Evolutionary conservation across 2,113 vertebrate genomes (phyloP).

Genomic region (Lophochroa leadbeateri): DNA sequence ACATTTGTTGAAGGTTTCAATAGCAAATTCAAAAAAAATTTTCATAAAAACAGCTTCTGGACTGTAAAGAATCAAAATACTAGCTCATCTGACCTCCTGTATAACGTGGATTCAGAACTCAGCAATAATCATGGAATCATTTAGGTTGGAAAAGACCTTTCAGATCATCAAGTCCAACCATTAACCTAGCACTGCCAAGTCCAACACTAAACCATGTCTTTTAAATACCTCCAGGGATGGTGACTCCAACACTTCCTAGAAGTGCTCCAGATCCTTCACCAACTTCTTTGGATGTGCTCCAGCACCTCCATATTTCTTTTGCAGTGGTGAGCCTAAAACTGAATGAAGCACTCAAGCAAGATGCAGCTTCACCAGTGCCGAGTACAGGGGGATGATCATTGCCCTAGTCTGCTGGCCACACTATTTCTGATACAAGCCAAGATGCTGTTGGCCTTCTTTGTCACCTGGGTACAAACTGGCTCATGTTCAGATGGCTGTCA

Average conservation of each 20-base stretch:
- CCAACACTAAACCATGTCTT: not conserved
- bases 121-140: not conserved
- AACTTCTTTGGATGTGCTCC: accelerated
- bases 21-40: not conserved
- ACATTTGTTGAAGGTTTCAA: not conserved
- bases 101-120: not conserved
- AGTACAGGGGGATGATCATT: too few relatives aligned
- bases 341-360: accelerated
- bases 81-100: not conserved
- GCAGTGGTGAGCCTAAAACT: not conserved
- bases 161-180: accelerated
- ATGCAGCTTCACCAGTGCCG: accelerated
- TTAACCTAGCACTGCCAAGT: not conserved
- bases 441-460: not conserved
- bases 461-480: not conserved
- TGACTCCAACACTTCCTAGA: not conserved
- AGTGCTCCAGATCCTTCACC: not conserved
- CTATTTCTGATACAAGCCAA: not conserved
- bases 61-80: not conserved
- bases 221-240: not conserved
- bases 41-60: not conserved
- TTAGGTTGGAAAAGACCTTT: not conserved
- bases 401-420: not conserved
- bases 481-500: accelerated
- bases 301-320: not conserved